Evolutionary conservation across 2,888 invertebrate genomes (phyloP), one percentile per base, ranked within the genome.

Genomic region (Conistra vaccinii): DNA sequence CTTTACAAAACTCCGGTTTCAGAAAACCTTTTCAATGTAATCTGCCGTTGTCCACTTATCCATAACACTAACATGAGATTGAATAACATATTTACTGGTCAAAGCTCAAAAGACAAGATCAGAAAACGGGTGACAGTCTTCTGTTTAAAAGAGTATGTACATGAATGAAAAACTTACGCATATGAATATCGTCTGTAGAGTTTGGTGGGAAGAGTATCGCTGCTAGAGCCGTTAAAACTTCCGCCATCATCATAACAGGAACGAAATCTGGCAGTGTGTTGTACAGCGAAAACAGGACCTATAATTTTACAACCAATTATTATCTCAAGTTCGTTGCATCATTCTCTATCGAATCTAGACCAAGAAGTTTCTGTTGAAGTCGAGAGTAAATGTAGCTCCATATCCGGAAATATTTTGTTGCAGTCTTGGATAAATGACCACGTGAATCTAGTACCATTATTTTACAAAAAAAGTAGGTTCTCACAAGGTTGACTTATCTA

Each of bases 191-290:
- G 67, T 96, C 96, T 4, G 95, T 90, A 0, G 95, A 94, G 68
- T 94, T 94, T 3, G 97, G 96, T 0, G 98, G 98, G 92, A 99
- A 99, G 29, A 99, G 97, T 1, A 98, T 98, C 0, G 98, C 97
- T 0, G 99, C 98, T 70, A 99, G 95, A 0, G 98, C 98, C 20
- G 97, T 97, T 35, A 99, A 95, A 32, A 99, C 99, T 92, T 99
- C 99, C 0, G 98, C 98, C 2, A 98, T 98, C 98, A 99, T 99
- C 96, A 99, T 98, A 23, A 99, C 97, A 14, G 98, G 98, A 95
- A 98, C 98, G 92, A 99, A 99, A 93, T 99, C 99, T 1, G 98
- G 98, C 86, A 99, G 97, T 92, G 99, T 99, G 93, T 99, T 99
- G 95, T 99, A 99, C 26, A 99, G 96, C 91, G 99, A 99, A 91